A percentile compares a stretch with the other conserved stretches of the same genome.
Evolutionary conservation across 92 coral and sea anemone species (phyloP).

Genomic region (Epizoanthus illoricatus): DNA sequence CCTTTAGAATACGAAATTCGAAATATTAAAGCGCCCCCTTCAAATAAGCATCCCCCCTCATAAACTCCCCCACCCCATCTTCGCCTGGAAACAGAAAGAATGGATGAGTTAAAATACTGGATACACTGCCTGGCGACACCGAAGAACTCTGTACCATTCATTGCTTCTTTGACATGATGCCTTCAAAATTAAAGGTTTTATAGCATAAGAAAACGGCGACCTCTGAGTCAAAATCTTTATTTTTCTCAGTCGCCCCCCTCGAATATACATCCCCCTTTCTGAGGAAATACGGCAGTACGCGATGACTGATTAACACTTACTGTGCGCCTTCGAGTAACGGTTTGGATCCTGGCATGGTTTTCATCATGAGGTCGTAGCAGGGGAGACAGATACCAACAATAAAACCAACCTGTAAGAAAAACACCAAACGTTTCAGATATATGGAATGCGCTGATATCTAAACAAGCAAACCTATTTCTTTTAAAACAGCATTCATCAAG

Average conservation of each 20-base stretch:
- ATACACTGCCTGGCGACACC: neutral
- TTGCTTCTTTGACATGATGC: no score
- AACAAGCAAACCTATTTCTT: neutral
- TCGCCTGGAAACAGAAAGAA: neutral
- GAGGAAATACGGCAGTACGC: no score
- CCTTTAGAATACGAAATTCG: neutral
- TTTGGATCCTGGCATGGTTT: constrained; percentile 81
- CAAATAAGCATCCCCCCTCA: no score
- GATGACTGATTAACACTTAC: constrained; percentile 54
- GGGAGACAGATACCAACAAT: constrained; percentile 98
- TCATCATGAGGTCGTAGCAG: constrained; percentile 84
- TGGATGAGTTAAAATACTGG: neutral
- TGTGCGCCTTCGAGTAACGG: constrained; percentile 86
- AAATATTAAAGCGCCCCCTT: neutral
- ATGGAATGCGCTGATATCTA: neutral
- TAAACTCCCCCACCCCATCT: no score
- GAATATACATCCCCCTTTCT: neutral
- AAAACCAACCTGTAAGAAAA: constrained; percentile 80
- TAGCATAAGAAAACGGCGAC: neutral
- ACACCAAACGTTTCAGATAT: no score
- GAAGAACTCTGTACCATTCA: neutral
- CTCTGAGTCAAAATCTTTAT: neutral
- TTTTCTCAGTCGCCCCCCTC: neutral
- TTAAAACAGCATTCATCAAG: neutral
- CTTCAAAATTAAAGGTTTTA: no score